Evolutionary conservation across 2,113 vertebrate species (phyloP), one percentile per base, ranked within the genome.

Genomic region (Sinocyclocheilus grahami): DNA sequence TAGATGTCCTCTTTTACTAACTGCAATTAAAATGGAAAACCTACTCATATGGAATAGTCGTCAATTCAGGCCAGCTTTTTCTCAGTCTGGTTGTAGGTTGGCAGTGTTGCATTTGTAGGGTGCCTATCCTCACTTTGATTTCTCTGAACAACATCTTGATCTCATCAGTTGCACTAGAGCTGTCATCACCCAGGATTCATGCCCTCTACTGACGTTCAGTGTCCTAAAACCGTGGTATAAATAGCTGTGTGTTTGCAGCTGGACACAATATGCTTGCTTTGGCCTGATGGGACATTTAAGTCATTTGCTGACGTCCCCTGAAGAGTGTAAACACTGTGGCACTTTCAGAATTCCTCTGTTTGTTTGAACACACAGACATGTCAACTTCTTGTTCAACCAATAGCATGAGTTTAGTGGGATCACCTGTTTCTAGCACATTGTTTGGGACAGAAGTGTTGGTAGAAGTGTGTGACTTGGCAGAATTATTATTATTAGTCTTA

Each of bases 111-210:
- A 67, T 83, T 20, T 83, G 46, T n/a, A 71, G 55, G 13, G 3
- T 42, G 60, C 10, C 16, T 67, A 22, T 51, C 3, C 30, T 10
- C 11, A 12, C 69, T 74, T 84, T 74, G 82, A 84, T 84, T 86
- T 62, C 33, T 62, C 27, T 74, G 37, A 30, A 71, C 39, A 67
- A 67, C 62, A 71, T 80, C 48, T 63, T 81, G 53, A 74, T 79
- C 78, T 62, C 85, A 74, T 81, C 85, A 42, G 24, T 30, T 72
- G 51, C 67, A 71, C 24, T 67, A 58, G 30, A 60, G 33, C 85
- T 86, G 85, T 81, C 85, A 71, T 86, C 85, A 18, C 63, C 51
- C 63, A 13, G 39, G 53, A 86, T 74, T 77, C 86, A 65, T 22
- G n/a, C 5, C 62, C 79, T 62, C 46, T 30, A 55, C 80, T 83